These are phyloP conservation scores for Paracanthobrama guichenoti DNA, from an alignment of 2,113 vertebrate genomes.

Conservation along the genomic window DNA sequence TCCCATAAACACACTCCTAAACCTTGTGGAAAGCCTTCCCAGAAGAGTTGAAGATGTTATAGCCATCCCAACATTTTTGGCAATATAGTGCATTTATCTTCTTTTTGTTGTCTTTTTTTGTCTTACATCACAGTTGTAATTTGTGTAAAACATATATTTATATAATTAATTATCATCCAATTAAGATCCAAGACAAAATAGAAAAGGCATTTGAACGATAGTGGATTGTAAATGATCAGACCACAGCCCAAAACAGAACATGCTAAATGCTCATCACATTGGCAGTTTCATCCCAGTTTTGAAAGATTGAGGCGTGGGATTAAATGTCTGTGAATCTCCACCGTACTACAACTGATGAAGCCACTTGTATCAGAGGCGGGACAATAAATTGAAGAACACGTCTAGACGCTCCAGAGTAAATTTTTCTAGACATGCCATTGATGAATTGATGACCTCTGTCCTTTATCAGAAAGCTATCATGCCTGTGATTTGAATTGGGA, in stretches of 20 bases:
- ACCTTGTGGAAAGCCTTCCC: no score
- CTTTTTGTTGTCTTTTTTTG: no score
- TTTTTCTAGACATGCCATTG: constrained; percentile 4
- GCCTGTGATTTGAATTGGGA: constrained; percentile 25
- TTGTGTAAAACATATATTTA: no score
- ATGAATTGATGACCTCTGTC: constrained; percentile 15
- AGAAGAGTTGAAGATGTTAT: no score
- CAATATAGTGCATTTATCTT: no score
- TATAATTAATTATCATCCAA: no score
- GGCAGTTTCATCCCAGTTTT: neutral
- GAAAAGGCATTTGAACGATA: neutral
- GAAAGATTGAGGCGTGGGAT: neutral
- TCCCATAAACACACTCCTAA: no score
- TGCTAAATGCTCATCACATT: neutral
- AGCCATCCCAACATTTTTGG: no score
- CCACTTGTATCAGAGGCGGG: neutral
- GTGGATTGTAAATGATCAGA: neutral
- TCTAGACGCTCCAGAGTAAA: constrained; percentile 13
- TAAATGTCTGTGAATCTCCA: neutral
- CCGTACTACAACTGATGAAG: neutral
- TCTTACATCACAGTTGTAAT: no score
- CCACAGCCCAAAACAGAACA: neutral
- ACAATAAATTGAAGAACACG: neutral
- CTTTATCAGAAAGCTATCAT: constrained; percentile 47
- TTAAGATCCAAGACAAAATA: neutral